Conservation (phyloP, 1,140 invertebrate species). For the Cotesia glomerata region DNA sequence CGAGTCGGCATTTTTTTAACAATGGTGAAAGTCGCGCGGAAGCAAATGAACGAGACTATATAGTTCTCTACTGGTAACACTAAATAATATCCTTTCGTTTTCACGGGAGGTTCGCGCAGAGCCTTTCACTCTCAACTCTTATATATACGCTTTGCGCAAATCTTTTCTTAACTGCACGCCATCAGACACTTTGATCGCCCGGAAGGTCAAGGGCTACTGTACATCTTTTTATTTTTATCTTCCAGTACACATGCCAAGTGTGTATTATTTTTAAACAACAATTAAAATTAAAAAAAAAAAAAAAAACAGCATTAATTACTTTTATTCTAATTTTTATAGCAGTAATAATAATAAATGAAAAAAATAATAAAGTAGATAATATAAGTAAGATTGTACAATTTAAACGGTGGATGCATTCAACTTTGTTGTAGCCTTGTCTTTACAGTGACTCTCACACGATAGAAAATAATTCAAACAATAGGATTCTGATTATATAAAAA, state of each 20-base stretch:
- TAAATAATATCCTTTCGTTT: conserved; percentile 32
- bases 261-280: not conserved
- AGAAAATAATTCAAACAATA: not conserved
- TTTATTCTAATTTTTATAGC: too few relatives aligned
- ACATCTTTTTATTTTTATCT: not conserved
- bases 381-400: conserved; percentile 50
- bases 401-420: conserved; percentile 60
- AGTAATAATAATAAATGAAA: not conserved
- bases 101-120: conserved; percentile 33
- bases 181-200: conserved; percentile 7
- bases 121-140: conserved; percentile 54
- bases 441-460: conserved; percentile 49
- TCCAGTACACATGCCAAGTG: not conserved
- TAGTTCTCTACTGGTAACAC: not conserved
- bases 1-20: conserved; percentile 42
- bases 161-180: conserved; percentile 20
- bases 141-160: conserved; percentile 21
- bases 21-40: conserved; percentile 61
- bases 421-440: conserved; percentile 55
- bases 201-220: conserved; percentile 58
- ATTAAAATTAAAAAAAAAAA: not conserved
- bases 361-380: not conserved
- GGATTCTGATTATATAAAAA: too few relatives aligned
- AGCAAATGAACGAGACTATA: conserved; percentile 40
- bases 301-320: too few relatives aligned